Percentiles rank a stretch among this genome's conserved stretches.
Evolutionary conservation across 2,888 invertebrate genomes (phyloP).

Genomic region (Noctua janthina): DNA sequence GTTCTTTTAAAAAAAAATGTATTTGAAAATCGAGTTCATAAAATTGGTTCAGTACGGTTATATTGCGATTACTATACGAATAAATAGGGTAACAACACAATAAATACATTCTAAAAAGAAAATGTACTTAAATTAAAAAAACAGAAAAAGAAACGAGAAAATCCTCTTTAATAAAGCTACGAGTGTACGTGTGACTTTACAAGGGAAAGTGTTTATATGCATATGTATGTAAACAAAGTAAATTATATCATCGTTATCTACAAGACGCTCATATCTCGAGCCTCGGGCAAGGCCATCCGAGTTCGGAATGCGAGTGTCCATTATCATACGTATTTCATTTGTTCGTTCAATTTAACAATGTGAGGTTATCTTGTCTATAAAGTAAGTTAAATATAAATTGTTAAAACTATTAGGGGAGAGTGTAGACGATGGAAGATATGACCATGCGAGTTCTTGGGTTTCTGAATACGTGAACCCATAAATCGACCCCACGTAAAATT

Average conservation of each 20-base stretch:
- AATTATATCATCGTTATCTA: slow-evolving; percentile 59
- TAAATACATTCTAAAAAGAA: not conserved
- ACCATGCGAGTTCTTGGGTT: not conserved
- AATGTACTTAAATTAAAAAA: not conserved
- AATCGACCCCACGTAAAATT: not conserved
- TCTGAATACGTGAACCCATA: not conserved
- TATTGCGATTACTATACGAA: not conserved
- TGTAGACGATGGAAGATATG: not conserved
- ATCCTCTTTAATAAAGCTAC: slow-evolving; percentile 24
- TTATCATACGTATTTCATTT: slow-evolving; percentile 65
- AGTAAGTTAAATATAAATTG: slow-evolving; percentile 60
- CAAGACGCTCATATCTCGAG: slow-evolving; percentile 51
- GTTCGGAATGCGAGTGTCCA: slow-evolving; percentile 62
- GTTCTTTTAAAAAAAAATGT: not conserved
- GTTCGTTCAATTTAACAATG: slow-evolving; percentile 60
- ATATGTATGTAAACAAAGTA: slow-evolving; percentile 49
- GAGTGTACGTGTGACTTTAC: slow-evolving; percentile 34
- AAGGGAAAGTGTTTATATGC: slow-evolving; percentile 51
- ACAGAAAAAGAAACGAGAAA: not conserved
- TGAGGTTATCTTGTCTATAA: slow-evolving; percentile 54
- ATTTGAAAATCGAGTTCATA: not conserved
- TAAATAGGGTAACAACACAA: not conserved
- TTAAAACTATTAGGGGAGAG: slow-evolving; percentile 63
- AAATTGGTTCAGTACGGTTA: not conserved
- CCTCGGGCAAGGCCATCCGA: slow-evolving; percentile 55